phyloP scores from a whole-genome alignment of 35 echinoderm and acorn worm genomes.

The Anneissia japonica region DNA sequence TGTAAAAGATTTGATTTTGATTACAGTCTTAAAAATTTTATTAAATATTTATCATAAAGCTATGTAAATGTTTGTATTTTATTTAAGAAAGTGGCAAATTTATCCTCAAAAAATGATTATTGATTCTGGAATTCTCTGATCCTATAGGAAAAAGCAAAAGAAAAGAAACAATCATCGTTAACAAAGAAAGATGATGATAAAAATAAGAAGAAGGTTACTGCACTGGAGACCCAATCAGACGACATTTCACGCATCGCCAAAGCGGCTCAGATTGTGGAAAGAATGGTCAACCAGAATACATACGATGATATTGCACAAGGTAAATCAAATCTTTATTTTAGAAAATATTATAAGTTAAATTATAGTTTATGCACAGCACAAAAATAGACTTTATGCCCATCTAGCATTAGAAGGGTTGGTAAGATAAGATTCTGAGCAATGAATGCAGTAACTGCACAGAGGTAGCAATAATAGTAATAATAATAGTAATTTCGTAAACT shows the following conservation, averaged over 20 bases:
- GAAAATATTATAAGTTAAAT: too few relatives aligned
- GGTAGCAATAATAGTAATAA: too few relatives aligned
- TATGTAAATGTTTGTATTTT: neutral
- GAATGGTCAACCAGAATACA: slow-evolving; percentile 99
- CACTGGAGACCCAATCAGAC: slow-evolving; percentile 89
- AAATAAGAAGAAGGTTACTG: slow-evolving; percentile 94
- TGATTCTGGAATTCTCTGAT: neutral
- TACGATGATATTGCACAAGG: slow-evolving; percentile 99
- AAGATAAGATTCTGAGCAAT: too few relatives aligned
- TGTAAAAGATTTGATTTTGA: neutral
- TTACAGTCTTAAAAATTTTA: neutral
- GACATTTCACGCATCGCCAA: slow-evolving; percentile 76
- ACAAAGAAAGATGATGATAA: slow-evolving; percentile 94
- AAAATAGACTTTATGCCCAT: too few relatives aligned
- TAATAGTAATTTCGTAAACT: too few relatives aligned
- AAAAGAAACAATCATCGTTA: slow-evolving; percentile 64
- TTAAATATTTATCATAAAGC: neutral
- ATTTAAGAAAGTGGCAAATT: neutral
- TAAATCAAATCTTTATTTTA: too few relatives aligned
- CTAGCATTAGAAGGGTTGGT: too few relatives aligned
- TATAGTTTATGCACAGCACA: too few relatives aligned
- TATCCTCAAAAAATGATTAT: neutral
- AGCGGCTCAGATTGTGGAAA: slow-evolving; percentile 85
- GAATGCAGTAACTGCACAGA: too few relatives aligned
- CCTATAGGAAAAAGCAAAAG: slow-evolving; percentile 94